Conservation (phyloP, 2,888 invertebrate genomes). For the Lepas anatifera region DNA sequence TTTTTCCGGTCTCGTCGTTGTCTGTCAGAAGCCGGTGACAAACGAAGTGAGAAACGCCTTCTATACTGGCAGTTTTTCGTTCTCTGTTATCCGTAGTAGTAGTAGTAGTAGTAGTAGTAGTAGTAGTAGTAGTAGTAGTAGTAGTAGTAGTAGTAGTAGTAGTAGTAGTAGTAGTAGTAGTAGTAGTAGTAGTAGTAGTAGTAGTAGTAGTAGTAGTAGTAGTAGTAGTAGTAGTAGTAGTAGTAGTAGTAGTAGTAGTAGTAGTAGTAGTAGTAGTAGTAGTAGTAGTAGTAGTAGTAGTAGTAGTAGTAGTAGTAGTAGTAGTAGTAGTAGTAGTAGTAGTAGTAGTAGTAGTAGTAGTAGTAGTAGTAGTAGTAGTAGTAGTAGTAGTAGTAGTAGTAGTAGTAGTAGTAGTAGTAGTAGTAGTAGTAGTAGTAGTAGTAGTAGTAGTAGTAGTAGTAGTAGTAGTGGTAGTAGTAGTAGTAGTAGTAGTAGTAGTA, state of each 20-base stretch:
- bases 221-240: conserved; percentile 13
- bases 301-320: conserved; percentile 10
- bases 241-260: not conserved
- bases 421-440: not conserved
- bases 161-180: not conserved
- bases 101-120: conserved; percentile 6
- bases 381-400: not conserved
- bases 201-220: not conserved
- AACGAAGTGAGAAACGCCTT: too few species aligned
- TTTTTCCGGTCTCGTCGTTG: too few species aligned
- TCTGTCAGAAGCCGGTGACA: too few species aligned
- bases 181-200: conserved; percentile 12
- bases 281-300: conserved; percentile 12
- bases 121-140: conserved; percentile 7
- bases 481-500: conserved; percentile 13
- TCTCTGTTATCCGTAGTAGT: too few species aligned
- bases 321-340: not conserved
- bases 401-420: not conserved
- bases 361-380: conserved; percentile 1
- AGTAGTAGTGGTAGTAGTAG: conserved; percentile 11
- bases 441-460: conserved; percentile 14
- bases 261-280: conserved; percentile 11
- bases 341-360: conserved; percentile 4
- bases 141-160: not conserved
- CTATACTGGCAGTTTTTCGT: too few species aligned